Evolutionary conservation across 2,888 invertebrate genomes (phyloP), one percentile per base, ranked within the genome.

Genomic region (Thymelicus acteon): DNA sequence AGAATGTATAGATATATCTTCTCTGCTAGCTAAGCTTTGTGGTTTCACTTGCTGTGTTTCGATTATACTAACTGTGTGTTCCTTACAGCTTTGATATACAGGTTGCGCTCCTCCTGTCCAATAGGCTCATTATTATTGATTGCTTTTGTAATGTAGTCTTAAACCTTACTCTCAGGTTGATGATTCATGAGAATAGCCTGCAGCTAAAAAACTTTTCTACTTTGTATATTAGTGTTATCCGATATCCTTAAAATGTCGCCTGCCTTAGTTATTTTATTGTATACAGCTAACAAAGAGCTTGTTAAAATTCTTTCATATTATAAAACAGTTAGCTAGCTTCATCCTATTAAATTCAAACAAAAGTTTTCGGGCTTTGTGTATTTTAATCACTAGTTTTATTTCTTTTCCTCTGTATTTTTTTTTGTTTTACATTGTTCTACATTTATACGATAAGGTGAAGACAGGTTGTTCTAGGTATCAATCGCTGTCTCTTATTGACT

Each of bases 251-350:
- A 31, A 63, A 69, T 69, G 63, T 69, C 48, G 15, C 44, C 73
- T 75, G 77, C 81, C 82, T 81, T 84, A 83, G 80, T 76, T 76
- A 15, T 6, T n/a, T n/a, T n/a, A n/a, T n/a, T n/a, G n/a, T 19
- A 19, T 57, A 44, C 10, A 48, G 77, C 81, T 81, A 87, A 89
- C 90, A 91, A 92, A 89, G 87, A 78, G 85, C 91, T 92, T 91
- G 92, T 92, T 92, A 92, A 92, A 86, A 92, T 92, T 90, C 91
- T 87, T 87, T 81, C 77, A 83, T 80, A 73, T 72, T 71, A 73
- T 72, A 54, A 48, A 48, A 72, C 75, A 73, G 75, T 75, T 72
- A 72, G 58, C 24, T 77, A 76, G 76, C 86, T 80, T 78, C 77
- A 75, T 75, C 86, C 82, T 84, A 87, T 89, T 88, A 87, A 85